Conservation (phyloP, 2,888 invertebrate genomes). For the Aphodius granarius region DNA sequence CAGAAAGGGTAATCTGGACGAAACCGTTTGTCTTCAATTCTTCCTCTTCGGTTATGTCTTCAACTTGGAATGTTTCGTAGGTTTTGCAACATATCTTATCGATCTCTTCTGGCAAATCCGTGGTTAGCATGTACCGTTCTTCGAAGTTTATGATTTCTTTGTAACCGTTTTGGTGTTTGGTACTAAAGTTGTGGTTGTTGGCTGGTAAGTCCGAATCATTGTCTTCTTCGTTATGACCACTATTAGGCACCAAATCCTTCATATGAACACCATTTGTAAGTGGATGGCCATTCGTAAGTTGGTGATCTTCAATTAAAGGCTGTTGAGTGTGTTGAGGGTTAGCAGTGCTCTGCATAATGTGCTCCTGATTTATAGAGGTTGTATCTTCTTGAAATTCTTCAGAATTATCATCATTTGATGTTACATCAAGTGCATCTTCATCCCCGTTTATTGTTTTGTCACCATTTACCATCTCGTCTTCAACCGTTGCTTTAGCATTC, state of each 20-base stretch:
- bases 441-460: neutral
- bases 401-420: neutral
- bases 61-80: slow-evolving; percentile 5
- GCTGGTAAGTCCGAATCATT: neutral
- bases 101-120: neutral
- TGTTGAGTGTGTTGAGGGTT: neutral
- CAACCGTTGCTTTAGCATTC: no score
- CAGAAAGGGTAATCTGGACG: neutral
- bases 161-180: neutral
- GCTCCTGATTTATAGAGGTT: neutral
- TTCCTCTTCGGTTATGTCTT: neutral
- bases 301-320: neutral
- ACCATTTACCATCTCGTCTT: neutral
- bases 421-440: neutral
- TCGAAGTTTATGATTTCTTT: neutral
- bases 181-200: neutral
- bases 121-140: no score
- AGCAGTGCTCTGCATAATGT: neutral
- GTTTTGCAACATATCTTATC: neutral
- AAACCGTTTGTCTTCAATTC: neutral
- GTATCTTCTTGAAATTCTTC: no score
- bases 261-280: no score
- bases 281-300: neutral
- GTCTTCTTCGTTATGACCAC: neutral
- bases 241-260: no score